Evolutionary conservation across 2,113 vertebrate genomes (phyloP).

Genomic region (Himantopus leucocephalus): DNA sequence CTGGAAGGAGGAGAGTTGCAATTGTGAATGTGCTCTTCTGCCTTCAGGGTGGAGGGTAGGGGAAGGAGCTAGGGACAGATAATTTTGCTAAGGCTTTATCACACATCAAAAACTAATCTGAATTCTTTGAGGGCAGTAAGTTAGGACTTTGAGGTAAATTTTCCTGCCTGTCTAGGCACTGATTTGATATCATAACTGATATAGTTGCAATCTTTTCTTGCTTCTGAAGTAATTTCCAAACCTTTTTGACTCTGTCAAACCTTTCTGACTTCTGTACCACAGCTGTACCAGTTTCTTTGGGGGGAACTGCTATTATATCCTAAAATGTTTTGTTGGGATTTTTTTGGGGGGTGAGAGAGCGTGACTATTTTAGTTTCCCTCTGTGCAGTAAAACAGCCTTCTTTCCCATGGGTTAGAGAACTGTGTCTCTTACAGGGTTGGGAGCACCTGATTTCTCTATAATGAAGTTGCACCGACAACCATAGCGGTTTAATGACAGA

Average conservation of each 20-base stretch:
- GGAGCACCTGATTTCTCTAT: neutral
- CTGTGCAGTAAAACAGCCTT: neutral
- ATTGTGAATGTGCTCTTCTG: neutral
- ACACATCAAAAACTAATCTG: neutral
- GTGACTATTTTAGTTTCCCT: neutral
- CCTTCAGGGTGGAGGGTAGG: neutral
- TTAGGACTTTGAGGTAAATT: neutral
- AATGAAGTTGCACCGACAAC: neutral
- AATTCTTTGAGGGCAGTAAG: neutral
- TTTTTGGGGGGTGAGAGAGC: fast-evolving
- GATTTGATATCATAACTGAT: neutral
- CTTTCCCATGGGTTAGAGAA: neutral
- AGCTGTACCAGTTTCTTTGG: neutral
- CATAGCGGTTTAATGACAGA: neutral
- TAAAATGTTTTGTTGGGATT: neutral
- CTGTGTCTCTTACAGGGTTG: neutral
- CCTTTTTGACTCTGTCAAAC: neutral
- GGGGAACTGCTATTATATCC: neutral
- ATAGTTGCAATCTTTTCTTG: neutral
- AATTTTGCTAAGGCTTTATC: neutral
- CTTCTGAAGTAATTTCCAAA: neutral
- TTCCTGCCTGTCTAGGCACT: neutral
- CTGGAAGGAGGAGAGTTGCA: neutral
- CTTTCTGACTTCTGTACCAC: neutral
- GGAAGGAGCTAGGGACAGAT: neutral